Base-by-base conservation (phyloP, 2,888 invertebrate genomes). In the Elgonia sp. region DNA sequence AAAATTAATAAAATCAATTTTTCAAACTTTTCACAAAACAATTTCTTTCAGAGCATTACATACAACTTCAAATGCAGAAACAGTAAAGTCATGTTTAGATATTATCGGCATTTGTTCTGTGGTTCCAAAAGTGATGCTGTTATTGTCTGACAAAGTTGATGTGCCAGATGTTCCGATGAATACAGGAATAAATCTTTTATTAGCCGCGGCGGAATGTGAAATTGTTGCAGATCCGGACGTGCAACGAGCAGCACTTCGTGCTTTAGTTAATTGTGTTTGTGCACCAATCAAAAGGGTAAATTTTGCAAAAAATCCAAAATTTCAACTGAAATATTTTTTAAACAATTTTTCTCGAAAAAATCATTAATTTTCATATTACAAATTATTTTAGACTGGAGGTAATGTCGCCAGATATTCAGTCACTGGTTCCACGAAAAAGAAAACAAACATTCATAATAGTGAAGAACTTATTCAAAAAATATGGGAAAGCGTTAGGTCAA, bases 251-350 rank as follows among this genome's bases (percentile, higher is more conserved):
- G 99, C 99, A 0, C 95, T 99, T 1, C 96, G 97, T 90, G 98
- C 98, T 21, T 96, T 99, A 82, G 98, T 98, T 76, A 99, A 99
- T 95, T 99, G 98, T 94, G 98, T 99, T 0, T 99, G 98, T 95
- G 98, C 98, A 2, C 99, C 99, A 0, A 96, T 97, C 14, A 96
- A 97, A 89, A 96, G 97, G 94, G 97, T 98, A 94, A 95, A 95
- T 70, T 69, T 29, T 1, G 21, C 16, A 14, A 53, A 37, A 93
- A 67, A 37, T 63, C 8, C 7, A 65, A 14, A 72, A 37, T 70
- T 60, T n/a, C n/a, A n/a, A n/a, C n/a, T n/a, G n/a, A n/a, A n/a
- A n/a, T n/a, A n/a, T n/a, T n/a, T n/a, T n/a, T n/a, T n/a, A n/a
- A n/a, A n/a, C n/a, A n/a, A n/a, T n/a, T n/a, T n/a, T n/a, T n/a